Conservation (phyloP, 2,797 vertebrate genomes). For the Gila robusta region DNA sequence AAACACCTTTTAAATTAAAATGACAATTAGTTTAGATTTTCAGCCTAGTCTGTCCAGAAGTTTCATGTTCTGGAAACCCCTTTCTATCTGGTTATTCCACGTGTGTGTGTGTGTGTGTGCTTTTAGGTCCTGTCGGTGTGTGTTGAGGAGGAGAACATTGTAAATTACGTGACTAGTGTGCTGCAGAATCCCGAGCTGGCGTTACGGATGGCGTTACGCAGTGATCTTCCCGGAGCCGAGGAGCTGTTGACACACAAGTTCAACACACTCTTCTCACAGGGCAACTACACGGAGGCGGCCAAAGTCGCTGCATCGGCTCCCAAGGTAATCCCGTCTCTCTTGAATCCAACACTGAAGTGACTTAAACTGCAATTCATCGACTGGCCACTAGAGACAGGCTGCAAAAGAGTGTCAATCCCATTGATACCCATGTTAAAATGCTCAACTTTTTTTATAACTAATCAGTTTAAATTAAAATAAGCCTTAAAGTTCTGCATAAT, state of each 20-base stretch:
- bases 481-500: too few species aligned
- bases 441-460: too few species aligned
- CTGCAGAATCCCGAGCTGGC: constrained; percentile 94
- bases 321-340: constrained; percentile 74
- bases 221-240: constrained; percentile 91
- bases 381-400: too few species aligned
- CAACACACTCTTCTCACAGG: constrained; percentile 89
- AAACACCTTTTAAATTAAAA: neutral
- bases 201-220: constrained; percentile 89
- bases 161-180: constrained; percentile 90
- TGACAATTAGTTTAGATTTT: neutral
- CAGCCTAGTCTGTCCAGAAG: neutral
- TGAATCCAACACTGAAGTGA: too few species aligned
- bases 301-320: constrained; percentile 92
- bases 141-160: constrained; percentile 94
- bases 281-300: constrained; percentile 90
- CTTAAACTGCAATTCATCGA: too few species aligned
- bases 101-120: neutral
- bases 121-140: constrained; percentile 91
- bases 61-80: neutral
- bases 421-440: too few species aligned
- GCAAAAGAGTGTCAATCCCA: too few species aligned
- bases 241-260: constrained; percentile 93
- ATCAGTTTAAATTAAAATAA: too few species aligned
- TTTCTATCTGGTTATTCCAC: neutral